Base-by-base conservation (phyloP, 2,888 invertebrate species). In the Acanthococcus lagerstroemiae region DNA sequence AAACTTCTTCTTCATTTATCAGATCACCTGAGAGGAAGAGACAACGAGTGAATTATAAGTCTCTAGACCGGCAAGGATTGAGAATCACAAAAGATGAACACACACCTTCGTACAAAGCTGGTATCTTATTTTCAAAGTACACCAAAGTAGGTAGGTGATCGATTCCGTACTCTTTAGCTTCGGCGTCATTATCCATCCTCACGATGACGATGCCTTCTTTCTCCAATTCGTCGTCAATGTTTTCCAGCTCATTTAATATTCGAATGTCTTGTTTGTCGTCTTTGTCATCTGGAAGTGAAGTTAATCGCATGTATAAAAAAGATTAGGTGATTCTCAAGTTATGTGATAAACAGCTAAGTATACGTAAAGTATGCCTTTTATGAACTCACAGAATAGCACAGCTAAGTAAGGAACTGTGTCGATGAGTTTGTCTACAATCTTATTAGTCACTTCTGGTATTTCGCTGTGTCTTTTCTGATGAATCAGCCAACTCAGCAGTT, bases 71-170 rank as follows among this genome's bases (percentile, higher is more conserved):
- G n/a, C n/a, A n/a, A n/a, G n/a, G n/a, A n/a, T n/a, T n/a, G n/a
- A n/a, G n/a, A n/a, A n/a, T n/a, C n/a, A n/a, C n/a, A n/a, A n/a
- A n/a, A n/a, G n/a, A n/a, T 48, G 54, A 25, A 12, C 30, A 19
- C 54, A 66, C 72, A 73, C 77, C 93, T 78, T 93, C 92, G 75
- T 91, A 94, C 65, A 93, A 80, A 0, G 91, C 90, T 1, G 94
- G 94, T 66, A 93, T 90, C 76, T 90, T 88, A 72, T 90, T 87
- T 77, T 94, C 92, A 74, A 93, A 94, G 77, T 93, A 94, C 19
- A 94, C 84, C 37, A 94, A 78, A 0, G 86, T 84, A 4, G 90
- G 94, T 15, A 93, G 79, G 75, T 91, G 90, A 75, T 91, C 90
- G 69, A 94, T 88, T 67, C 93, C 93, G 73, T 85, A 92, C 77